Evolutionary conservation across 2,888 invertebrate genomes (phyloP).

Genomic region (Coenonympha glycerion): DNA sequence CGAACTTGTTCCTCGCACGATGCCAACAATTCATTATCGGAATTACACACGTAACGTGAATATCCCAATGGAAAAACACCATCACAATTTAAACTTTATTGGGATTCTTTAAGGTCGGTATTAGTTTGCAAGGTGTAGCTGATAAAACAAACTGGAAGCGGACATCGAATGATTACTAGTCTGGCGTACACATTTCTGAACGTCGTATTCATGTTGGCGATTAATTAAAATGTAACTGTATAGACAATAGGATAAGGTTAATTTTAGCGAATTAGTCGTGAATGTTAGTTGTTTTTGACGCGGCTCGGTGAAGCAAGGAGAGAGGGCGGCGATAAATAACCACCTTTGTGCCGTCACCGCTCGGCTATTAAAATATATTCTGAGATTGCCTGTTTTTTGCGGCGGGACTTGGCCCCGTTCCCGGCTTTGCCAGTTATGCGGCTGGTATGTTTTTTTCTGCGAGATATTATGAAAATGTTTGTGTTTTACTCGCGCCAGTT

Average conservation of each 20-base stretch:
- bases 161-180: slow-evolving; percentile 72
- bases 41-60: slow-evolving; percentile 60
- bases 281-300: slow-evolving; percentile 59
- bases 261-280: slow-evolving; percentile 36
- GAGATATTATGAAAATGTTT: slow-evolving; percentile 14
- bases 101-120: slow-evolving; percentile 29
- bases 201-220: slow-evolving; percentile 46
- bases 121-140: slow-evolving; percentile 32
- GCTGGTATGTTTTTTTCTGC: slow-evolving; percentile 39
- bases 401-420: slow-evolving; percentile 45
- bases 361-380: slow-evolving; percentile 72
- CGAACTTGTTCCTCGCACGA: slow-evolving; percentile 61
- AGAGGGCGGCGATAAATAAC: slow-evolving; percentile 76
- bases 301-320: slow-evolving; percentile 67
- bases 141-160: slow-evolving; percentile 65
- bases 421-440: slow-evolving; percentile 44
- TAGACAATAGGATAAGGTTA: slow-evolving; percentile 39
- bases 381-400: slow-evolving; percentile 69
- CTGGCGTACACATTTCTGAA: slow-evolving; percentile 54
- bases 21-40: slow-evolving; percentile 72
- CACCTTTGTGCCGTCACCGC: slow-evolving; percentile 74
- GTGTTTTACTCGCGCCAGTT: slow-evolving; percentile 2
- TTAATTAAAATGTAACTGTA: slow-evolving; percentile 51
- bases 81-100: slow-evolving; percentile 32
- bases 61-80: slow-evolving; percentile 39